phyloP scores from a whole-genome alignment of 2,797 vertebrate genomes.

The Chelon auratus region DNA sequence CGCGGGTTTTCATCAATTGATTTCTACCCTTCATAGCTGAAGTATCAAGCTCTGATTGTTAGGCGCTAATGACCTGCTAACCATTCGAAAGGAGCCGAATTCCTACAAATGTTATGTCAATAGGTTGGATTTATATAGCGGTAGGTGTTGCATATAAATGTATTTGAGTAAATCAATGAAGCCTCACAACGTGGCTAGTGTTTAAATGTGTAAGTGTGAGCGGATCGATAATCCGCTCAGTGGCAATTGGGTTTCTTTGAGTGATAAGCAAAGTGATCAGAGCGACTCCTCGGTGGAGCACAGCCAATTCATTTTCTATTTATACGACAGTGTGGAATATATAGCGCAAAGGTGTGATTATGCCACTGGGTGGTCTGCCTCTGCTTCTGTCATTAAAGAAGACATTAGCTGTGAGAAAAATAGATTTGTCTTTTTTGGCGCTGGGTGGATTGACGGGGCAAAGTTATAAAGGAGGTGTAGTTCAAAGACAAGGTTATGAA shows the following conservation, averaged over 20 bases:
- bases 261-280: slow-evolving; percentile 72
- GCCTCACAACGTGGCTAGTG: slow-evolving; percentile 61
- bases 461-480: slow-evolving; percentile 64
- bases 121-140: slow-evolving; percentile 66
- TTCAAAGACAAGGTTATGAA: slow-evolving; percentile 65
- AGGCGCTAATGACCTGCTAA: slow-evolving; percentile 68
- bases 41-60: slow-evolving; percentile 60
- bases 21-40: slow-evolving; percentile 49
- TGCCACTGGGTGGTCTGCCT: slow-evolving; percentile 67
- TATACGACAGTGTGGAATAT: slow-evolving; percentile 66
- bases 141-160: slow-evolving; percentile 67
- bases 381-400: slow-evolving; percentile 64
- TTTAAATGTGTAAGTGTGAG: slow-evolving; percentile 62
- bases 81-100: slow-evolving; percentile 66
- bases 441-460: slow-evolving; percentile 61
- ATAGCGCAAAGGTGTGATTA: slow-evolving; percentile 75
- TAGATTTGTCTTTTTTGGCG: slow-evolving; percentile 58
- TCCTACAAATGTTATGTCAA: slow-evolving; percentile 77
- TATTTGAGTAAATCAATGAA: slow-evolving; percentile 62
- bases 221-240: slow-evolving; percentile 64
- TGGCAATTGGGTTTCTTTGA: slow-evolving; percentile 65
- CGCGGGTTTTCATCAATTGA: slow-evolving; percentile 66
- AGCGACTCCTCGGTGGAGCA: slow-evolving; percentile 53
- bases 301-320: slow-evolving; percentile 78
- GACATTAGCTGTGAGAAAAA: slow-evolving; percentile 54